Conservation (phyloP, 2,888 invertebrate genomes). For the Alcis repandata region DNA sequence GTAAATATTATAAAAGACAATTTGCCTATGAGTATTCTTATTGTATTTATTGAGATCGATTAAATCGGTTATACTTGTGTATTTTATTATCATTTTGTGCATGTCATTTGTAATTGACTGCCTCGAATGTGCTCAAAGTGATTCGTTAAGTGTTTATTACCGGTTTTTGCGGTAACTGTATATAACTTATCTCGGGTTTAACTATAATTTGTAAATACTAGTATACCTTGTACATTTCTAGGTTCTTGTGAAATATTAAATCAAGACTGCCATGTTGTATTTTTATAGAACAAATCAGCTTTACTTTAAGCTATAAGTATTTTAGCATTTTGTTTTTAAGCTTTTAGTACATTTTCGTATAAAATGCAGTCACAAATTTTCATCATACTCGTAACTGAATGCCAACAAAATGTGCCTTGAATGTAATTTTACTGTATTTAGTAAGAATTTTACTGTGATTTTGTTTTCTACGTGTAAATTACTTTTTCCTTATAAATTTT, state of each 20-base stretch:
- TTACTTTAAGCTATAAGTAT: slow-evolving; percentile 84
- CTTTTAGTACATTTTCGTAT: slow-evolving; percentile 39
- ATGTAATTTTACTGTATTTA: slow-evolving; percentile 12
- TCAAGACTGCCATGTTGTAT: slow-evolving; percentile 85
- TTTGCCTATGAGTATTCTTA: slow-evolving; percentile 82
- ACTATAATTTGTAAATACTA: slow-evolving; percentile 79
- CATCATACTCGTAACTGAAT: slow-evolving; percentile 31
- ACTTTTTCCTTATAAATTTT: slow-evolving; percentile 3
- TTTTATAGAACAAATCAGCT: slow-evolving; percentile 79
- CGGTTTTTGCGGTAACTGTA: slow-evolving; percentile 85
- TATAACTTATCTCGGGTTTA: slow-evolving; percentile 81
- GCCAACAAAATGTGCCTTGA: slow-evolving; percentile 45
- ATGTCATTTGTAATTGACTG: slow-evolving; percentile 71
- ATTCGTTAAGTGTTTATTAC: slow-evolving; percentile 84
- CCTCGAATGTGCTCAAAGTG: slow-evolving; percentile 83
- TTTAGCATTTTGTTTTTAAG: slow-evolving; percentile 53
- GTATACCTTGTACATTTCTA: slow-evolving; percentile 72
- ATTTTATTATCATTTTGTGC: slow-evolving; percentile 79
- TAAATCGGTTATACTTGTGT: slow-evolving; percentile 71
- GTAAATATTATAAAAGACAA: slow-evolving; percentile 73
- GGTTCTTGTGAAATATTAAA: slow-evolving; percentile 76
- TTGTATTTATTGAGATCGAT: slow-evolving; percentile 83
- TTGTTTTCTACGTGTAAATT: slow-evolving; percentile 60
- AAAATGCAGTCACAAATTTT: slow-evolving; percentile 54
- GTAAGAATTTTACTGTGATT: slow-evolving; percentile 64